Evolutionary conservation across 1,140 invertebrate species (phyloP).

Genomic region (Saccostrea echinata): DNA sequence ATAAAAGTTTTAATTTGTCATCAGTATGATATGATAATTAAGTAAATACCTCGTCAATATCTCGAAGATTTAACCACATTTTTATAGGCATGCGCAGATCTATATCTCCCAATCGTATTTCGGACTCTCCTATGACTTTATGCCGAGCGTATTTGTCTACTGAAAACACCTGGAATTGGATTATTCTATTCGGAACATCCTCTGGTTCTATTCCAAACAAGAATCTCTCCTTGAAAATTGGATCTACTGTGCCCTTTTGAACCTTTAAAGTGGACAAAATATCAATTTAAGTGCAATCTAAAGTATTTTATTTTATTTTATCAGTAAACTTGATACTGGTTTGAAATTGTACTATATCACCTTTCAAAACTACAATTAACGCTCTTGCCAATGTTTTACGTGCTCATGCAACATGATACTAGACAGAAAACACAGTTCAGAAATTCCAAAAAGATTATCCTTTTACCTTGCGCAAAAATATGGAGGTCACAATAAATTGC

Average conservation of each 20-base stretch:
- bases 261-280: slow-evolving; percentile 77
- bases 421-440: no score
- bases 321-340: background rate
- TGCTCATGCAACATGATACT: no score
- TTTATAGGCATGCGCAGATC: slow-evolving; percentile 83
- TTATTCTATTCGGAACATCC: slow-evolving; percentile 80
- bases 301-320: background rate
- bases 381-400: no score
- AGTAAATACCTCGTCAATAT: slow-evolving; percentile 85
- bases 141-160: slow-evolving; percentile 84
- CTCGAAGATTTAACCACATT: slow-evolving; percentile 85
- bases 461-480: no score
- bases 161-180: slow-evolving; percentile 84
- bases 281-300: background rate
- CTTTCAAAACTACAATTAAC: background rate
- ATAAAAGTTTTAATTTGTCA: no score
- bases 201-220: slow-evolving; percentile 85
- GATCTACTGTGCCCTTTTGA: slow-evolving; percentile 85
- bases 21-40: background rate
- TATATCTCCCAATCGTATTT: slow-evolving; percentile 84
- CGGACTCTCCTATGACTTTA: slow-evolving; percentile 85
- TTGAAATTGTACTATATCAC: background rate
- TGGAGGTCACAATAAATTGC: no score
- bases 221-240: slow-evolving; percentile 88
- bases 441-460: no score